Percentiles rank a stretch among this genome's conserved stretches.
phyloP scores from a whole-genome alignment of 2,888 invertebrate species.

The Acheta domesticus region DNA sequence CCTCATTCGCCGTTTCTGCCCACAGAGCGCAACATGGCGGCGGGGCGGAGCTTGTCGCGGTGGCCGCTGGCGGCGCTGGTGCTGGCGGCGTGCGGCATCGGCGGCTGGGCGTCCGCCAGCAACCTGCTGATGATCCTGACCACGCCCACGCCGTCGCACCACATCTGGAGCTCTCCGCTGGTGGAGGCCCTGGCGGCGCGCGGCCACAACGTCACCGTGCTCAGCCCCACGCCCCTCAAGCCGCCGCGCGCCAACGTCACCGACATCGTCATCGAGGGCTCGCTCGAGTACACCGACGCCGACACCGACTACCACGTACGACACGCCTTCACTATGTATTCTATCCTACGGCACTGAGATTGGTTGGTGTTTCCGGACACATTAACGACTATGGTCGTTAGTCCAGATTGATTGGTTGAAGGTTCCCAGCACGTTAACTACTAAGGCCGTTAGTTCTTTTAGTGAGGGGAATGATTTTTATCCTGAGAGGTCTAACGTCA shows the following conservation, averaged over 20 bases:
- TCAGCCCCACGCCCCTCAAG: conserved; percentile 29
- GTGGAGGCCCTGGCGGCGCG: conserved; percentile 26
- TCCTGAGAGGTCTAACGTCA: not conserved
- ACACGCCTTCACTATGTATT: too few relatives aligned
- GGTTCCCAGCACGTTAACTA: too few relatives aligned
- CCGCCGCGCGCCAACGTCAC: conserved; percentile 22
- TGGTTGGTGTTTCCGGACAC: too few relatives aligned
- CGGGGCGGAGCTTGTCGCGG: not conserved
- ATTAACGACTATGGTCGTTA: too few relatives aligned
- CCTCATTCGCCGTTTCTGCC: too few relatives aligned
- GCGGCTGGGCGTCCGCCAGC: not conserved
- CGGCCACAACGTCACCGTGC: conserved; percentile 32
- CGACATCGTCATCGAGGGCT: conserved; percentile 27
- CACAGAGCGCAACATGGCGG: not conserved
- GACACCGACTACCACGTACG: conserved; percentile 18
- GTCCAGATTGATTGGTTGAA: too few relatives aligned
- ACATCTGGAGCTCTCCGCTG: not conserved
- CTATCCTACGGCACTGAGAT: too few relatives aligned
- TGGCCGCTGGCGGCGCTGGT: not conserved
- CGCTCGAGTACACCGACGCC: not conserved
- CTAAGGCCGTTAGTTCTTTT: too few relatives aligned
- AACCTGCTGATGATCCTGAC: not conserved
- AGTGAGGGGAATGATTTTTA: too few relatives aligned
- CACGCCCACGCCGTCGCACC: not conserved
- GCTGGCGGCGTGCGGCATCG: not conserved